Base-by-base conservation (phyloP, 2,113 vertebrate species). In the Psephotus haematonotus region DNA sequence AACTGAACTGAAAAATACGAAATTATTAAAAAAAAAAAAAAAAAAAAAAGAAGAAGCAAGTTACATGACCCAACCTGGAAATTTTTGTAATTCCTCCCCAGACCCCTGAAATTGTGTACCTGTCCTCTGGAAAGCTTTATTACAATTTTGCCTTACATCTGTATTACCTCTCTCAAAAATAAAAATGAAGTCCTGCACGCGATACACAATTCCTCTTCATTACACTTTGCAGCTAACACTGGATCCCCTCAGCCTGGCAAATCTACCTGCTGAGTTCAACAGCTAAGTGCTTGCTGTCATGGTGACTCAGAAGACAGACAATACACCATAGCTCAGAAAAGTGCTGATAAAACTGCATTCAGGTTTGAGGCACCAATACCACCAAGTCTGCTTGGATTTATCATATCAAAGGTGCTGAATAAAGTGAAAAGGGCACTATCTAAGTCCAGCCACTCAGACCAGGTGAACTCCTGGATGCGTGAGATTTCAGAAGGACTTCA, bases 221-320 rank as follows among this genome's bases (percentile, higher is more conserved):
- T 39, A 59, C 2, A 0, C 24, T 75, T 47, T 44, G n/a, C 53
- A 47, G 8, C 20, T 5, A 41, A 59, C 31, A 5, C 37, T 15
- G 37, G 25, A 35, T 20, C 8, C n/a, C 17, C 37, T 24, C 23
- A 28, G 27, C 9, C 55, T 47, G 60, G 46, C 37, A 52, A 71
- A 75, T 14, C 17, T 0, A 16, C 62, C 39, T 10, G 53, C 55
- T 35, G 52, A 71, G 15, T 31, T 14, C 0, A 0, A 13, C 27
- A 20, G 41, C 53, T 47, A 4, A 1, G 43, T 5, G 17, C 17
- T 1, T 27, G 29, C 55, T 49, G 49, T 18, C 31, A 29, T 7
- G 0, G 39, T 3, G 46, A 37, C 43, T 77, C 29, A 2, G 53
- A 64, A 43, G 27, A 65, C 62, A 60, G 59, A 19, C 8, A 3